Conservation (phyloP, 2,888 invertebrate genomes). For the Pharmacophagus antenor region DNA sequence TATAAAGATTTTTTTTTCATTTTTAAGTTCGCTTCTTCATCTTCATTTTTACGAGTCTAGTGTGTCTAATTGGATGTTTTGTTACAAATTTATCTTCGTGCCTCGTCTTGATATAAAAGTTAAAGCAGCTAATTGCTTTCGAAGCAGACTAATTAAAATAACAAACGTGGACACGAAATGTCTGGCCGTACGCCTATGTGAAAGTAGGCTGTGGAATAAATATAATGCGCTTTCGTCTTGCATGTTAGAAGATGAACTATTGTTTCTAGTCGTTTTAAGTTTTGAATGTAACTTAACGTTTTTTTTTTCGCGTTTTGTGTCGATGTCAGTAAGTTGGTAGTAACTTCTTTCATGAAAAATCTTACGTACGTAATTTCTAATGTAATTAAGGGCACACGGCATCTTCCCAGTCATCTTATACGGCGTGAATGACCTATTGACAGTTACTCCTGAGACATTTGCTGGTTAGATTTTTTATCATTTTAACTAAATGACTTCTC, state of each 20-base stretch:
- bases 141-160: constrained; percentile 32
- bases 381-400: neutral
- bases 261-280: neutral
- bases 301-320: neutral
- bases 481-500: neutral
- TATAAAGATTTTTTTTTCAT: neutral
- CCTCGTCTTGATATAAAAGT: constrained; percentile 32
- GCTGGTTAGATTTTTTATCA: neutral
- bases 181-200: constrained; percentile 37
- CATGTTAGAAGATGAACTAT: constrained; percentile 12
- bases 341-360: too few species aligned
- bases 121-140: constrained; percentile 30
- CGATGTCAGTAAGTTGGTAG: neutral
- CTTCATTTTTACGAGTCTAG: neutral
- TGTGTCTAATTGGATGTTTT: constrained; percentile 19
- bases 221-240: constrained; percentile 33
- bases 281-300: neutral
- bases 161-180: constrained; percentile 35
- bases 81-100: constrained; percentile 25
- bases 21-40: neutral
- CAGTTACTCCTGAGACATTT: neutral
- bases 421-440: neutral
- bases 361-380: neutral
- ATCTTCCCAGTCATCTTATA: neutral
- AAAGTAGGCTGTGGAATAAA: constrained; percentile 40